These are phyloP conservation scores for Drosophila pectinifera DNA, from an alignment of 1,140 invertebrate genomes.

Conservation along the genomic window DNA sequence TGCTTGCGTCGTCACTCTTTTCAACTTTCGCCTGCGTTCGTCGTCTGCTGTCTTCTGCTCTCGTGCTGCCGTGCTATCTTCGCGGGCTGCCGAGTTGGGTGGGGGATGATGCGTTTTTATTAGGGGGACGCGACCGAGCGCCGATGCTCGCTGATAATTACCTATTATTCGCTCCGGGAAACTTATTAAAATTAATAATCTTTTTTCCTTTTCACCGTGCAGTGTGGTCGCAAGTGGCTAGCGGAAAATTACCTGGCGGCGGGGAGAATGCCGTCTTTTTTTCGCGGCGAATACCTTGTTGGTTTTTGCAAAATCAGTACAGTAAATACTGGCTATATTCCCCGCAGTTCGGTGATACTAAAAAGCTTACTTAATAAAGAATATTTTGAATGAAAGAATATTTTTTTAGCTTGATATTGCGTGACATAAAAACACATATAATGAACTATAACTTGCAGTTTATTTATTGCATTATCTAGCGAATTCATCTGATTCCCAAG, in stretches of 20 bases:
- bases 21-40: slow-evolving; percentile 57
- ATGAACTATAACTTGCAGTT: too few relatives aligned
- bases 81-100: slow-evolving; percentile 3
- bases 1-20: slow-evolving; percentile 78
- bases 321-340: not conserved
- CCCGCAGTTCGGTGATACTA: not conserved
- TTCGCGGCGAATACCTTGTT: slow-evolving; percentile 24
- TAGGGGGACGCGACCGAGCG: slow-evolving; percentile 1
- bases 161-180: slow-evolving; percentile 29
- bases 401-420: too few relatives aligned
- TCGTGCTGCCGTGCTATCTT: slow-evolving; percentile 16
- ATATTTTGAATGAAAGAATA: too few relatives aligned
- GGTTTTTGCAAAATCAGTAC: slow-evolving; percentile 16
- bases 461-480: too few relatives aligned
- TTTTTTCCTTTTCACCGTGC: slow-evolving; percentile 46
- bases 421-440: too few relatives aligned
- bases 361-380: not conserved
- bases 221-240: slow-evolving; percentile 38
- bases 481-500: too few relatives aligned
- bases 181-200: slow-evolving; percentile 39
- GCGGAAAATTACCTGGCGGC: slow-evolving; percentile 31
- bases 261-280: slow-evolving; percentile 10
- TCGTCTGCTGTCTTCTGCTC: slow-evolving; percentile 22
- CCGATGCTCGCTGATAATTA: slow-evolving; percentile 5
- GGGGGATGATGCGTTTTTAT: not conserved